Conservation (phyloP, 2,888 invertebrate species). For the Calephelis perditalis region DNA sequence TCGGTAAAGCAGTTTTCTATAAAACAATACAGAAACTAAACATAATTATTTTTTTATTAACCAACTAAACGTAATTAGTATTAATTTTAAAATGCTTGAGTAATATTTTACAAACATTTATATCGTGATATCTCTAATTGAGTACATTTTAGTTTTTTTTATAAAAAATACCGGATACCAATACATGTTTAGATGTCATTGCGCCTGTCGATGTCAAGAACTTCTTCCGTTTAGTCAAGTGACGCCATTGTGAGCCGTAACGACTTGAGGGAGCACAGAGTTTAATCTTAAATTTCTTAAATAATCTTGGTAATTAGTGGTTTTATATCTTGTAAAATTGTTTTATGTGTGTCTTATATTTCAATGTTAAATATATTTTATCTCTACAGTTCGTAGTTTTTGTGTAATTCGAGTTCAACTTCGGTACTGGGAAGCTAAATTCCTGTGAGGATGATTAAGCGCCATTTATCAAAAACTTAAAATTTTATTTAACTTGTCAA, state of each 20-base stretch:
- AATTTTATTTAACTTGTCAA: conserved; percentile 40
- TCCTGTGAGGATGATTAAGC: conserved; percentile 83
- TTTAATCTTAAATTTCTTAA: conserved; percentile 83
- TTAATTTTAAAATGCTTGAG: neutral
- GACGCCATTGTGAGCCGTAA: conserved; percentile 92
- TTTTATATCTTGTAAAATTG: conserved; percentile 43
- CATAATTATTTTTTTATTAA: conserved; percentile 3
- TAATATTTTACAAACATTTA: neutral
- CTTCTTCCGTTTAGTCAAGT: conserved; percentile 75
- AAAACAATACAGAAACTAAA: conserved; percentile 22
- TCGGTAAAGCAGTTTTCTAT: conserved; percentile 48
- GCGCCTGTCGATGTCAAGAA: conserved; percentile 39
- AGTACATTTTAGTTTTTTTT: neutral
- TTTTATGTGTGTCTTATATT: conserved; percentile 69
- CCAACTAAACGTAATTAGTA: neutral
- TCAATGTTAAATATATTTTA: conserved; percentile 67
- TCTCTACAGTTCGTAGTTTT: conserved; percentile 52
- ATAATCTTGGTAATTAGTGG: conserved; percentile 78
- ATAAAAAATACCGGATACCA: conserved; percentile 19
- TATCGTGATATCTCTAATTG: no score
- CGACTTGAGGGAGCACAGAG: conserved; percentile 82
- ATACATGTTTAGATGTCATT: conserved; percentile 48
- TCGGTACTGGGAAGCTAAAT: conserved; percentile 82
- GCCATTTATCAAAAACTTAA: conserved; percentile 78
- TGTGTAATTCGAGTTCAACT: conserved; percentile 62